Percentiles rank a stretch among this genome's conserved stretches.
Evolutionary conservation across 2,113 vertebrate species (phyloP).

Genomic region (Anser cygnoides): DNA sequence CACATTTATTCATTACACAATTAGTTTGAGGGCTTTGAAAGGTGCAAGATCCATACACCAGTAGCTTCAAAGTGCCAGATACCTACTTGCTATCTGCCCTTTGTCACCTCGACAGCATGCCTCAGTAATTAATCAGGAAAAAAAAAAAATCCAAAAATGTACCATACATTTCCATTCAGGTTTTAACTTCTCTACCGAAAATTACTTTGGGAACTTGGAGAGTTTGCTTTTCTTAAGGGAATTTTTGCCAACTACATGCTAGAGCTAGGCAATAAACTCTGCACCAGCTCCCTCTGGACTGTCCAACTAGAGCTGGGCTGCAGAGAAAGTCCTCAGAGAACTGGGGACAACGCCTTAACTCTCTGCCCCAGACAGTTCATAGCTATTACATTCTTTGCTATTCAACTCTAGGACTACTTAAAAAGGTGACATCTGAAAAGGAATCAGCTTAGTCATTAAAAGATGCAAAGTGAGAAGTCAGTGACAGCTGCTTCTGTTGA

Average conservation of each 20-base stretch:
- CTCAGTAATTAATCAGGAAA: not conserved
- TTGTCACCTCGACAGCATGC: not conserved
- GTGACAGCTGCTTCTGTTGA: constrained; percentile 2
- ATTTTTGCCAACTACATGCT: not conserved
- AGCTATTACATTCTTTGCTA: not conserved
- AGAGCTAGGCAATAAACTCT: not conserved
- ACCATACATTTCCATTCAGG: not conserved
- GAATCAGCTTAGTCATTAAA: not conserved
- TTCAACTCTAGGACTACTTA: not conserved
- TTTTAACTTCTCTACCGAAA: not conserved
- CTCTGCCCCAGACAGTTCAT: not conserved
- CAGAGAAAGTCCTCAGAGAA: not conserved
- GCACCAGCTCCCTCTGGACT: not conserved
- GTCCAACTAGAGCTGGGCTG: not conserved
- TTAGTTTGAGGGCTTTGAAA: not conserved
- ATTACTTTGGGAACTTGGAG: not conserved
- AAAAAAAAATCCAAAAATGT: not conserved
- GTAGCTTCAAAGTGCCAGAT: not conserved
- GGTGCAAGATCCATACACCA: not conserved
- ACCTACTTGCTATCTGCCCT: not conserved
- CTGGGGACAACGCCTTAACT: not conserved
- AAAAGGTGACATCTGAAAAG: not conserved
- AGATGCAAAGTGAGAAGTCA: constrained; percentile 7
- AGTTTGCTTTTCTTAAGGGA: not conserved
- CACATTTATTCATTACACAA: not conserved